Evolutionary conservation across 2,113 vertebrate genomes (phyloP).

Genomic region (Onychostruthus taczanowskii): DNA sequence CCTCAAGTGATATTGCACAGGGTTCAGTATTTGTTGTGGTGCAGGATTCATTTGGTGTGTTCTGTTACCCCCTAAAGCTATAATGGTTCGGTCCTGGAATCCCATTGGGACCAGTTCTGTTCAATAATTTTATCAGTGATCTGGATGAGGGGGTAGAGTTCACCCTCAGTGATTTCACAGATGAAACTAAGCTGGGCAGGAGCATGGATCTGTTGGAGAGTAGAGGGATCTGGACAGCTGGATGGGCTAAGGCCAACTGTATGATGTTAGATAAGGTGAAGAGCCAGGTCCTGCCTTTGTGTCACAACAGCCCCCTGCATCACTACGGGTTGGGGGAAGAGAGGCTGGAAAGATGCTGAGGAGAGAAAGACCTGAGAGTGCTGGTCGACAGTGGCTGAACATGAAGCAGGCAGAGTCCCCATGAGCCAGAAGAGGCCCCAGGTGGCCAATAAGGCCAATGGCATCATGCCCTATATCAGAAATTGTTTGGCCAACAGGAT

Average conservation of each 20-base stretch:
- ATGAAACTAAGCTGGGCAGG: neutral
- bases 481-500: neutral
- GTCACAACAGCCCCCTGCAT: too few relatives aligned
- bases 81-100: too few relatives aligned
- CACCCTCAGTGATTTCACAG: neutral
- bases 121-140: neutral
- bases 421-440: neutral
- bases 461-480: neutral
- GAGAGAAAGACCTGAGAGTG: neutral
- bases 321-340: neutral
- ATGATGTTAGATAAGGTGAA: neutral
- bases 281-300: neutral
- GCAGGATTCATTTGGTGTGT: too few relatives aligned
- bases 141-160: neutral
- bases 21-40: too few relatives aligned
- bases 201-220: neutral
- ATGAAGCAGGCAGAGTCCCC: neutral
- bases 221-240: neutral
- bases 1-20: neutral
- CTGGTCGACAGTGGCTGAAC: accelerated
- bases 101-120: neutral
- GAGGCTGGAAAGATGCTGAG: neutral
- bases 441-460: neutral
- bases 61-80: too few relatives aligned
- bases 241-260: neutral